A percentile compares a stretch with the other conserved stretches of the same genome.
Evolutionary conservation across 1,140 invertebrate species (phyloP).

Genomic region (Mercenaria mercenaria): DNA sequence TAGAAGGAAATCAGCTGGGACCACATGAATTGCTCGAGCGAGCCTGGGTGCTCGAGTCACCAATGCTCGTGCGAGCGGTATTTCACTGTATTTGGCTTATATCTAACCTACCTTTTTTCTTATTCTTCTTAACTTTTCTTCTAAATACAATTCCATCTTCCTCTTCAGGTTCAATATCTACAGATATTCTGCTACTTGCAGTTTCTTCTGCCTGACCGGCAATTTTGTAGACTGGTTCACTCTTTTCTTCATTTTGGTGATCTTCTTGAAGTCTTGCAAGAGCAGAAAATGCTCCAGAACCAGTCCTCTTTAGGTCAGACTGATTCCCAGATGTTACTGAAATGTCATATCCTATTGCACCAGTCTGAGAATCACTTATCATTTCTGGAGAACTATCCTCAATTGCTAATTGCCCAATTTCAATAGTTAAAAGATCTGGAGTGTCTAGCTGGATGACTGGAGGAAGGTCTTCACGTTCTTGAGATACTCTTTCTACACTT

Average conservation of each 20-base stretch:
- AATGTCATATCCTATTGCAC: background rate
- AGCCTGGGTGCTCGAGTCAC: no score
- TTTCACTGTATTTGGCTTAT: no score
- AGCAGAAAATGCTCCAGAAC: constrained; percentile 36
- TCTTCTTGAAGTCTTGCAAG: constrained; percentile 21
- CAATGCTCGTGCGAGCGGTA: no score
- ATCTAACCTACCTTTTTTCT: constrained; percentile 72
- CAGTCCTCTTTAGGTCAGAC: constrained; percentile 1
- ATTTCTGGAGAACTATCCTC: background rate
- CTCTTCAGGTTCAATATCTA: background rate
- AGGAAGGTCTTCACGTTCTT: constrained; percentile 31
- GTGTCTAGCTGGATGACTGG: constrained; percentile 74
- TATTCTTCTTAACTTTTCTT: constrained; percentile 85
- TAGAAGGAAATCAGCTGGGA: no score
- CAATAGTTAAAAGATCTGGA: constrained; percentile 74
- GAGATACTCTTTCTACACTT: background rate
- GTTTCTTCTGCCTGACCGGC: background rate
- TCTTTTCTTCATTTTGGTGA: background rate
- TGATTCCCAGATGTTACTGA: background rate
- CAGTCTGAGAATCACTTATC: background rate
- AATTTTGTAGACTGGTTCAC: constrained; percentile 20
- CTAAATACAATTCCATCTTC: constrained; percentile 88
- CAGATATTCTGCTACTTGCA: background rate
- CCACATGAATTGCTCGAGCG: no score
- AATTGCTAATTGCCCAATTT: constrained; percentile 46